Evolutionary conservation across 2,113 vertebrate genomes (phyloP).

Genomic region (Gopherus flavomarginatus): DNA sequence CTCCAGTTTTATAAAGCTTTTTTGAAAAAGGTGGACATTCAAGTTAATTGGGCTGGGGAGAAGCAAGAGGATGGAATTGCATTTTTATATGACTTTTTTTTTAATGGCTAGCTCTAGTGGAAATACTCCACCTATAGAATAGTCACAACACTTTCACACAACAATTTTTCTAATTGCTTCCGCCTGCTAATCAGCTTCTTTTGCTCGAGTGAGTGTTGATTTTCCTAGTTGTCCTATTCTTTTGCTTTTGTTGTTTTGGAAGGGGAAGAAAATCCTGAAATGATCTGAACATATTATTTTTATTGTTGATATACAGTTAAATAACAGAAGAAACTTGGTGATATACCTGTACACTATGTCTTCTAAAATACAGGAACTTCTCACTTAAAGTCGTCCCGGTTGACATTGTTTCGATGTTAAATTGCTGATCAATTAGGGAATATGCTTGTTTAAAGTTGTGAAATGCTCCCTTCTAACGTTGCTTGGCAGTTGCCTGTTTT

Average conservation of each 20-base stretch:
- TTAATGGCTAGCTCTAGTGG: background rate
- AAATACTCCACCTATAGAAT: background rate
- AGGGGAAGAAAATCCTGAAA: background rate
- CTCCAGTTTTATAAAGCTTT: background rate
- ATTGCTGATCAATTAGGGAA: no score
- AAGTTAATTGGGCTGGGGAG: background rate
- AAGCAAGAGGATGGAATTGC: background rate
- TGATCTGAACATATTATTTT: background rate
- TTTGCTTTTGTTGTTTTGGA: background rate
- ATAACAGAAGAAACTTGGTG: background rate
- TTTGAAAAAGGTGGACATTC: background rate
- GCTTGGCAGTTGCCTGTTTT: no score
- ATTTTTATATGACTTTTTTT: background rate
- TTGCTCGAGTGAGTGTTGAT: background rate
- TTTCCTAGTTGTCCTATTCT: background rate
- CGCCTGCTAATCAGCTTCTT: background rate
- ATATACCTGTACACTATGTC: background rate
- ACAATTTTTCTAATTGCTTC: background rate
- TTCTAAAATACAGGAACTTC: background rate
- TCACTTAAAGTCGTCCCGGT: no score
- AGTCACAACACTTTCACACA: background rate
- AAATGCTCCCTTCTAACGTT: no score
- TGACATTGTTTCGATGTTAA: no score
- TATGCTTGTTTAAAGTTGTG: no score
- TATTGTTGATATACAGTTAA: background rate